A percentile compares a stretch with the other conserved stretches of the same genome.
Conservation (phyloP, 2,797 vertebrate genomes). For the Gouania willdenowi region DNA sequence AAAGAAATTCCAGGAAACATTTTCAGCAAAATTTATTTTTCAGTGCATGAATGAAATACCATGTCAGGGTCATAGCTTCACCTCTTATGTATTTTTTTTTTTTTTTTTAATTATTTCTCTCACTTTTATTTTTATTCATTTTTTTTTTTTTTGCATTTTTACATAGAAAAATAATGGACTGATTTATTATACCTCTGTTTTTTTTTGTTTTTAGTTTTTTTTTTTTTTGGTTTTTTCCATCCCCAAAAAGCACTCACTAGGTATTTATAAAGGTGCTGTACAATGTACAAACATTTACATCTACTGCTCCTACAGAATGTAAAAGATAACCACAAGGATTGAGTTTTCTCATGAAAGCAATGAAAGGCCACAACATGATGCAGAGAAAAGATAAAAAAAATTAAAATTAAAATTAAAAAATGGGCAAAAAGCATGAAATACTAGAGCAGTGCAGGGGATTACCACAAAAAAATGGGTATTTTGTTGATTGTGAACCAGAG, state of each 20-base stretch:
- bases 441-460: slow-evolving; percentile 28
- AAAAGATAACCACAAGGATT: slow-evolving; percentile 68
- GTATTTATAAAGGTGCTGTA: slow-evolving; percentile 99
- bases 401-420: too few species aligned
- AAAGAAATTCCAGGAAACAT: slow-evolving; percentile 24
- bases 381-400: slow-evolving; percentile 53
- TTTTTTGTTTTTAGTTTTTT: slow-evolving; percentile 41
- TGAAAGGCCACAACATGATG: slow-evolving; percentile 85
- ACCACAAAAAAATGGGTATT: slow-evolving; percentile 21
- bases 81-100: too few species aligned
- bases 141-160: slow-evolving; percentile 77
- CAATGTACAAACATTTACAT: slow-evolving; percentile 99
- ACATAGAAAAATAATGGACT: slow-evolving; percentile 99
- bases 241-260: slow-evolving; percentile 83
- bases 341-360: slow-evolving; percentile 76
- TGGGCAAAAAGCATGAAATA: slow-evolving; percentile 25
- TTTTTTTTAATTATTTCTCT: too few species aligned
- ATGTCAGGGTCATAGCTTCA: slow-evolving; percentile 67
- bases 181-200: slow-evolving; percentile 91
- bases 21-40: slow-evolving; percentile 74
- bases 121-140: slow-evolving; percentile 70
- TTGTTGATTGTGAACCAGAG: slow-evolving; percentile 29
- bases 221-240: slow-evolving; percentile 74
- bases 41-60: slow-evolving; percentile 82
- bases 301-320: slow-evolving; percentile 79